These are phyloP conservation scores for Geopemphigus sp. DNA, from an alignment of 1,140 invertebrate genomes.

Conservation along the genomic window DNA sequence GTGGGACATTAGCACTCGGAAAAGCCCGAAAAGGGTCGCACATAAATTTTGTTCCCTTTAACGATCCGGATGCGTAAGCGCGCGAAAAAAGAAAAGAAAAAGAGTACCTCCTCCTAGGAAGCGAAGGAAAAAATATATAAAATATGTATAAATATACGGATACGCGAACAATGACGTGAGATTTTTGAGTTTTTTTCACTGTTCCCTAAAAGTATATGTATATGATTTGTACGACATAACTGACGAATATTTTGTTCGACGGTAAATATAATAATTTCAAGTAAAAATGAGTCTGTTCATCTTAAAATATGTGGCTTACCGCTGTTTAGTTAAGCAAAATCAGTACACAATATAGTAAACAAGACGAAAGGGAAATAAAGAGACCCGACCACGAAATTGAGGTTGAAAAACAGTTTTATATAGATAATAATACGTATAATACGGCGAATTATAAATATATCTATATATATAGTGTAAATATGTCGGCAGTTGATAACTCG, in stretches of 20 bases:
- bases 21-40: conserved; percentile 32
- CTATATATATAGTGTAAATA: background rate
- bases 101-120: background rate
- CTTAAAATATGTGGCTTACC: too few relatives aligned
- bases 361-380: background rate
- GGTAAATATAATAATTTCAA: background rate
- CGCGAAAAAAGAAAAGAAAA: background rate
- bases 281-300: too few relatives aligned
- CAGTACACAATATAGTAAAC: too few relatives aligned
- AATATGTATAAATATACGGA: conserved; percentile 9
- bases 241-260: background rate
- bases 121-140: background rate
- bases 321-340: too few relatives aligned
- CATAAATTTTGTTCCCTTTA: conserved; percentile 34
- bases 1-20: conserved; percentile 39
- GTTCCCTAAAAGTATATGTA: background rate
- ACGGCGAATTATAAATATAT: too few relatives aligned
- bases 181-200: background rate
- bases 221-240: background rate
- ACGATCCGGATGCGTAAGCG: background rate
- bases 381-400: background rate
- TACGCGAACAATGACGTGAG: conserved; percentile 1
- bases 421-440: too few relatives aligned
- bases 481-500: background rate
- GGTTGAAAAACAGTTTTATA: too few relatives aligned